These are phyloP conservation scores for Eristalinus aeneus DNA, from an alignment of 2,888 invertebrate species.

Conservation along the genomic window DNA sequence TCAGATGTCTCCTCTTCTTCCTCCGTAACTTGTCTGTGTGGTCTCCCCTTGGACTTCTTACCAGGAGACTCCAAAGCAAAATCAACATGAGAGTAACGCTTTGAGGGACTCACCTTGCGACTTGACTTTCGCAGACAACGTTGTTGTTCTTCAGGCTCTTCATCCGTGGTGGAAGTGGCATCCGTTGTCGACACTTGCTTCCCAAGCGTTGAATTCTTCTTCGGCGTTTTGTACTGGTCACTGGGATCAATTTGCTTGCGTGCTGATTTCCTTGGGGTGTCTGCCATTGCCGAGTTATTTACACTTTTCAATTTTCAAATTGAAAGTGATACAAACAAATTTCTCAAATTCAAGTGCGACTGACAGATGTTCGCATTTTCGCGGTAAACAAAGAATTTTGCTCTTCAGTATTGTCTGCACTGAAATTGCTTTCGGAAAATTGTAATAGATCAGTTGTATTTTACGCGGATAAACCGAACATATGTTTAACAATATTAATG, in stretches of 20 bases:
- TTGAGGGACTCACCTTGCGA: slow-evolving; percentile 48
- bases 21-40: neutral
- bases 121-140: slow-evolving; percentile 20
- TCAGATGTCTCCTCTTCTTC: slow-evolving; percentile 1
- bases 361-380: slow-evolving; percentile 38
- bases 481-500: neutral
- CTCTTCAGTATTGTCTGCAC: slow-evolving; percentile 11
- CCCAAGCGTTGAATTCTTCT: neutral
- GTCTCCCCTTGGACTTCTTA: neutral
- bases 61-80: slow-evolving; percentile 16
- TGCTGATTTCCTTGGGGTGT: slow-evolving; percentile 26
- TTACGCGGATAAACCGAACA: too few relatives aligned
- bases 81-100: slow-evolving; percentile 44
- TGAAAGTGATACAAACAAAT: slow-evolving; percentile 4
- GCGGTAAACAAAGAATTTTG: slow-evolving; percentile 55
- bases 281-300: slow-evolving; percentile 20
- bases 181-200: neutral
- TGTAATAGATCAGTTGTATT: neutral
- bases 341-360: neutral
- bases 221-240: slow-evolving; percentile 46
- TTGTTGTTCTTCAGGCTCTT: slow-evolving; percentile 29
- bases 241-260: slow-evolving; percentile 14
- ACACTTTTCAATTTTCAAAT: slow-evolving; percentile 1
- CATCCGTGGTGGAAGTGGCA: slow-evolving; percentile 26
- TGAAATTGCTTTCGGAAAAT: neutral